These are phyloP conservation scores for Cactoblastis cactorum DNA, from an alignment of 2,888 invertebrate species.

Conservation along the genomic window DNA sequence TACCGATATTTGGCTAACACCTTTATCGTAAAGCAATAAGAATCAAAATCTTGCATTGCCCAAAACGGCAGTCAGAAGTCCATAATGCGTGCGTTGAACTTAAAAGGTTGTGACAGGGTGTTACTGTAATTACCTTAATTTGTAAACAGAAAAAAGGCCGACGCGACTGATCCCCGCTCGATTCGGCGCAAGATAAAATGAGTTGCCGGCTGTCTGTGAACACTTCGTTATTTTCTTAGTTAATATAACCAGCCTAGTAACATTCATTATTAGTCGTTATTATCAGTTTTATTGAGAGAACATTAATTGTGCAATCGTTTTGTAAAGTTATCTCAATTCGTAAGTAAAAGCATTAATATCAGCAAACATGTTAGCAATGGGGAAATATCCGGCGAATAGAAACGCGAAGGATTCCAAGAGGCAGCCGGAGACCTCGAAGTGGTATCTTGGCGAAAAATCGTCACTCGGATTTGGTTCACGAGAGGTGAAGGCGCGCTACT, in stretches of 20 bases:
- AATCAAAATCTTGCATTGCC: constrained; percentile 35
- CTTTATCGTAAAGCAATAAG: constrained; percentile 47
- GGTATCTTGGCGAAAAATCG: constrained; percentile 30
- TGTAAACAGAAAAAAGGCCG: constrained; percentile 70
- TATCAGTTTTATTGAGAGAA: constrained; percentile 40
- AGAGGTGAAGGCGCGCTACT: constrained; percentile 37
- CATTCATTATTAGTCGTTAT: neutral
- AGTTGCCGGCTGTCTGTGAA: constrained; percentile 26
- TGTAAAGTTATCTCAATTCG: constrained; percentile 32
- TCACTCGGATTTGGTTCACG: constrained; percentile 31
- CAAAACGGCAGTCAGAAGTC: constrained; percentile 32
- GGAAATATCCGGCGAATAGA: constrained; percentile 11
- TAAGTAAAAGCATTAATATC: constrained; percentile 26
- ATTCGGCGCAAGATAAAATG: constrained; percentile 54
- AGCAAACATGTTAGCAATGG: constrained; percentile 23
- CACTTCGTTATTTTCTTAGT: constrained; percentile 38
- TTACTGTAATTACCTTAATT: constrained; percentile 74
- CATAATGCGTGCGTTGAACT: constrained; percentile 69
- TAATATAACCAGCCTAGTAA: constrained; percentile 18
- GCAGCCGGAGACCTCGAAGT: constrained; percentile 11
- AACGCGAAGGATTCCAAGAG: constrained; percentile 18
- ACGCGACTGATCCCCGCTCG: constrained; percentile 48
- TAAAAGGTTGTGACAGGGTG: constrained; percentile 74
- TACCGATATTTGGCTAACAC: constrained; percentile 44
- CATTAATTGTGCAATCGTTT: constrained; percentile 40